phyloP scores from a whole-genome alignment of 2,888 invertebrate genomes.

The Pristionchus maxplancki region DNA sequence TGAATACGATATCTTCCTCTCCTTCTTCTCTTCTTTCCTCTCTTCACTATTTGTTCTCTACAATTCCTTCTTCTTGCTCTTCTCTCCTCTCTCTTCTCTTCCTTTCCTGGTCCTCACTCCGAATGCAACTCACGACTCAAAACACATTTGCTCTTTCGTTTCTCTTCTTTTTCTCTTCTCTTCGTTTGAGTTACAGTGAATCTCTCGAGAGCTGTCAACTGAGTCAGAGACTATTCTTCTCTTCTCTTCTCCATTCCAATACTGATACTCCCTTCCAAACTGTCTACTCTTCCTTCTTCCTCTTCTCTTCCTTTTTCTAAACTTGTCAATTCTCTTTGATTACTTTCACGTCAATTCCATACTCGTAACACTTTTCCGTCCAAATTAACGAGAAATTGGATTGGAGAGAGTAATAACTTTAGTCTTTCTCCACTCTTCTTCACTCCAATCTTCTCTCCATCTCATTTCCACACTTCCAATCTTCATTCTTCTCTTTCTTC shows the following conservation, averaged over 20 bases:
- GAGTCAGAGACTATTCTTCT: neutral
- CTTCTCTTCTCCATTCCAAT: neutral
- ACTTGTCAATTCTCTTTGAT: neutral
- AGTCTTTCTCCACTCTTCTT: slow-evolving; percentile 30
- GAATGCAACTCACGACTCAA: neutral
- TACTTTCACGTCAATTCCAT: neutral
- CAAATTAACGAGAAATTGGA: slow-evolving; percentile 34
- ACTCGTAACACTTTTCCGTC: neutral
- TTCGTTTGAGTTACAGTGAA: slow-evolving; percentile 40
- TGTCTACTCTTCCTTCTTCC: neutral
- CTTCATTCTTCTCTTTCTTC: neutral
- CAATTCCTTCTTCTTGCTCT: neutral
- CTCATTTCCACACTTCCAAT: slow-evolving; percentile 2
- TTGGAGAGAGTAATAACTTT: neutral
- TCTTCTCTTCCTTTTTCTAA: neutral
- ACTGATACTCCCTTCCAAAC: neutral
- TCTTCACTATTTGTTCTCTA: slow-evolving; percentile 29
- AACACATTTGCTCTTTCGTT: slow-evolving; percentile 8
- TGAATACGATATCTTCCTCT: slow-evolving; percentile 7
- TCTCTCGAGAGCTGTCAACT: slow-evolving; percentile 1
- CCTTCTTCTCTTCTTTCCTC: neutral
- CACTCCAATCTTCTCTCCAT: neutral
- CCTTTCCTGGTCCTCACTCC: slow-evolving; percentile 1
- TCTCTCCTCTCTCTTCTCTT: slow-evolving; percentile 1
- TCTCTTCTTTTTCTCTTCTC: slow-evolving; percentile 7